These are phyloP conservation scores for Campaea margaritaria DNA, from an alignment of 2,888 invertebrate genomes.

Conservation along the genomic window DNA sequence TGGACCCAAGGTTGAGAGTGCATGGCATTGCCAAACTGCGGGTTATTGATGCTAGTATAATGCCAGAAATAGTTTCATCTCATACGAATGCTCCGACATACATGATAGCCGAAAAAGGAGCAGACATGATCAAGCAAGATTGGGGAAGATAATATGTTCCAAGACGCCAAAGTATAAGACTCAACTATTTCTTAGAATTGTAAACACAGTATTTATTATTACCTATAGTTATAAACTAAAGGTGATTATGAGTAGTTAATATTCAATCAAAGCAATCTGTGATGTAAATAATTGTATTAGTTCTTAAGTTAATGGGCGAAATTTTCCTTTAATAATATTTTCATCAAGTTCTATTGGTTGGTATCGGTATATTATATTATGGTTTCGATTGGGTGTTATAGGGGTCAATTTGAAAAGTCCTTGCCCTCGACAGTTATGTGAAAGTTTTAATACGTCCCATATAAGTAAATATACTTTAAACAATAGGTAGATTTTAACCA, in stretches of 20 bases:
- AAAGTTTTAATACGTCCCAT: too few species aligned
- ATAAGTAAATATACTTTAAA: too few species aligned
- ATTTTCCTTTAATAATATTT: not conserved
- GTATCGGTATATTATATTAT: not conserved
- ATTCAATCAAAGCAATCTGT: conserved; percentile 47
- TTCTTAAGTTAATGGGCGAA: conserved; percentile 11
- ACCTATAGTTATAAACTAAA: conserved; percentile 2
- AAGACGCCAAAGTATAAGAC: not conserved
- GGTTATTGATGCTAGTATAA: conserved; percentile 92
- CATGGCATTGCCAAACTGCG: conserved; percentile 88
- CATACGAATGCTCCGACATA: conserved; percentile 92
- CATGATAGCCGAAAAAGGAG: conserved; percentile 93
- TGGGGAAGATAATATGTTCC: conserved; percentile 59
- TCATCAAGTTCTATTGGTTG: not conserved
- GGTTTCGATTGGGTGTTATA: too few species aligned
- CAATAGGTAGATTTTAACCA: too few species aligned
- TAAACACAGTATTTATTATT: conserved; percentile 26
- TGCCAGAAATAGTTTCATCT: conserved; percentile 91
- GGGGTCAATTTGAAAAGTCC: too few species aligned
- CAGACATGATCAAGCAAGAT: conserved; percentile 88
- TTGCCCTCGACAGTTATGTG: too few species aligned
- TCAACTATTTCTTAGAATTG: not conserved
- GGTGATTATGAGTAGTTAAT: conserved; percentile 11
- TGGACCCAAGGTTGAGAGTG: conserved; percentile 86
- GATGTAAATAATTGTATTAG: conserved; percentile 41